A percentile compares a stretch with the other conserved stretches of the same genome.
These are phyloP conservation scores for Leptodactylus fallax DNA, from an alignment of 2,797 vertebrate species.

Conservation along the genomic window DNA sequence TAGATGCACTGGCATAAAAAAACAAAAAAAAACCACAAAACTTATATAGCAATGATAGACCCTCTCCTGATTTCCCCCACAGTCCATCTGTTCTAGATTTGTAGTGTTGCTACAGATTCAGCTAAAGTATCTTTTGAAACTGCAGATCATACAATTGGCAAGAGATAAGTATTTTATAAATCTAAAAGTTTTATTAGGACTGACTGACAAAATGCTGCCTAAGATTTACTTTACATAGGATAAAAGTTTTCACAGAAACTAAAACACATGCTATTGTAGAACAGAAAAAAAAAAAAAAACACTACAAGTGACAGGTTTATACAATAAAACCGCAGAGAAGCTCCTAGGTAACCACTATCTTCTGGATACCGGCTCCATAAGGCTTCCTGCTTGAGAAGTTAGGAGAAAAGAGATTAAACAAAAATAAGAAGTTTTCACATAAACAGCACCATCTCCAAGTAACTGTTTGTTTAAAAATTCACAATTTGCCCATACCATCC, in stretches of 20 bases:
- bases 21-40: too few species aligned
- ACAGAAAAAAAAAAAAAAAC: conserved; percentile 72
- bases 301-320: conserved; percentile 69
- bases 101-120: not conserved
- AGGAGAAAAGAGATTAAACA: conserved; percentile 7
- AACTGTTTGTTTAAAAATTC: conserved; percentile 12
- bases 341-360: not conserved
- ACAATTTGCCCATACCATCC: conserved; percentile 2
- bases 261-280: conserved; percentile 79
- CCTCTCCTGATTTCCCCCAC: too few species aligned
- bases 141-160: not conserved
- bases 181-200: conserved; percentile 84
- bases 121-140: too few species aligned
- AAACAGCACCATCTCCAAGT: conserved; percentile 17
- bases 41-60: too few species aligned
- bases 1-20: too few species aligned
- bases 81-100: not conserved
- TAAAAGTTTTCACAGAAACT: conserved; percentile 77
- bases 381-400: conserved; percentile 23
- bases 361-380: not conserved
- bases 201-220: conserved; percentile 72
- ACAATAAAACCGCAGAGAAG: conserved; percentile 70
- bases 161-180: conserved; percentile 74
- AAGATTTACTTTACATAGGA: conserved; percentile 76
- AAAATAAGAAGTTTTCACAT: conserved; percentile 3